Evolutionary conservation across 2,797 vertebrate genomes (phyloP), one percentile per base, ranked within the genome.

Genomic region (Anguilla pacifica): DNA sequence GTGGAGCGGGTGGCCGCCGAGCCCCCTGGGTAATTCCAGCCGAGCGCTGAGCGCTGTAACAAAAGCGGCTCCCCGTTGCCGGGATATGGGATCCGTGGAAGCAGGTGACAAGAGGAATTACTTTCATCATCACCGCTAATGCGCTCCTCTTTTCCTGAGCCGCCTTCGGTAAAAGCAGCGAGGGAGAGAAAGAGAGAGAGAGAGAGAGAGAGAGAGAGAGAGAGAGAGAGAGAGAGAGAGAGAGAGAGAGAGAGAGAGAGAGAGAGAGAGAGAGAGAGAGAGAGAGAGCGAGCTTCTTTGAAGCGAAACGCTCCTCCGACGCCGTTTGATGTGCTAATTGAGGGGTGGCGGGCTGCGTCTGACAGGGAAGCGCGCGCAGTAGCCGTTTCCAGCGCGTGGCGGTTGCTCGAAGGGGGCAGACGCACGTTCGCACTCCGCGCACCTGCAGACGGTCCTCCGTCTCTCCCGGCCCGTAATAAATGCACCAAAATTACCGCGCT

Each of bases 271-370:
- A 39, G 35, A 39, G 35, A 39, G 35, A 39, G 35, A 39, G 35
- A 39, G 35, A 39, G 35, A 39, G 35, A 39, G 35, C 1, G 35
- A 22, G 43, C 77, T 51, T 25, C 77, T 81, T 81, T 81, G 77
- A 81, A 81, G 77, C n/a, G 77, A 51, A n/a, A 49, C 46, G 46
- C 10, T 51, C 46, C 77, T 49, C 77, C 43, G 7, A 25, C 17
- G 77, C 77, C 43, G 6, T 81, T 81, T 81, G 77, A 81, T 81
- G 77, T 81, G 77, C 25, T 81, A 81, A 81, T 51, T 51, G 77
- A 81, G 77, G 77, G 77, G 77, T 13, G 43, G 77, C 43, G 43
- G 5, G n/a, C 77, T 25, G 1, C 77, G 7, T 81, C 77, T 49
- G 77, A 51, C 77, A 81, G n/a, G 9, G 43, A n/a, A n/a, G 46